Percentiles rank a stretch among this genome's conserved stretches.
These are phyloP conservation scores for Temnothorax longispinosus DNA, from an alignment of 1,140 invertebrate species.

Conservation along the genomic window DNA sequence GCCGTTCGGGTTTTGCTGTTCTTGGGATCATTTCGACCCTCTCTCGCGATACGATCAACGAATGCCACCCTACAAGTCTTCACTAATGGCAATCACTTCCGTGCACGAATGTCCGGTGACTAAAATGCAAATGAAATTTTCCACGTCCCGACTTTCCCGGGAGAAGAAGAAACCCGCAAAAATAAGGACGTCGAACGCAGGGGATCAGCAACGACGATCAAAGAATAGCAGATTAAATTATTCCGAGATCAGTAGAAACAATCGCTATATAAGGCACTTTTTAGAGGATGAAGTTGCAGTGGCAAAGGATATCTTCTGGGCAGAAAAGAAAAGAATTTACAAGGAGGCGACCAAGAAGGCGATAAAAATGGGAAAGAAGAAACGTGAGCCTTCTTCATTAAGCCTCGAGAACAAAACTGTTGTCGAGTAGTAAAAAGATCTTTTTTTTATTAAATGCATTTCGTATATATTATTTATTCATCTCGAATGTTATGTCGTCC, in stretches of 20 bases:
- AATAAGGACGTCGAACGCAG: neutral
- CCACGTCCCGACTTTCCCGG: neutral
- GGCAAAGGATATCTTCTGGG: constrained; percentile 56
- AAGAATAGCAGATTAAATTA: neutral
- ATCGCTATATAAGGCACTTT: constrained; percentile 50
- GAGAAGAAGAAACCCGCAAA: neutral
- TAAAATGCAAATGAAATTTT: constrained; percentile 65
- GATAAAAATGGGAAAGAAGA: constrained; percentile 51
- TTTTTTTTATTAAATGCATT: neutral
- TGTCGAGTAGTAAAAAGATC: neutral
- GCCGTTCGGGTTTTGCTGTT: constrained; percentile 69
- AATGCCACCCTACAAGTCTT: constrained; percentile 49
- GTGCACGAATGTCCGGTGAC: constrained; percentile 64
- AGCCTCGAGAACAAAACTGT: neutral
- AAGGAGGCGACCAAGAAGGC: constrained; percentile 39
- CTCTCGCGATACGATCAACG: constrained; percentile 60
- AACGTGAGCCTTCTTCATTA: constrained; percentile 47
- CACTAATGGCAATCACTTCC: constrained; percentile 33
- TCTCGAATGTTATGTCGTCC: neutral
- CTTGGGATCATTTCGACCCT: constrained; percentile 54
- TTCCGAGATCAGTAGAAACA: neutral
- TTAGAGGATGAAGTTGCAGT: constrained; percentile 68
- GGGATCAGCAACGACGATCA: constrained; percentile 10
- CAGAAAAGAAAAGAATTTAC: constrained; percentile 39
- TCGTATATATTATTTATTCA: neutral